Base-by-base conservation (phyloP, 2,888 invertebrate genomes). In the Choristoneura rosaceana region DNA sequence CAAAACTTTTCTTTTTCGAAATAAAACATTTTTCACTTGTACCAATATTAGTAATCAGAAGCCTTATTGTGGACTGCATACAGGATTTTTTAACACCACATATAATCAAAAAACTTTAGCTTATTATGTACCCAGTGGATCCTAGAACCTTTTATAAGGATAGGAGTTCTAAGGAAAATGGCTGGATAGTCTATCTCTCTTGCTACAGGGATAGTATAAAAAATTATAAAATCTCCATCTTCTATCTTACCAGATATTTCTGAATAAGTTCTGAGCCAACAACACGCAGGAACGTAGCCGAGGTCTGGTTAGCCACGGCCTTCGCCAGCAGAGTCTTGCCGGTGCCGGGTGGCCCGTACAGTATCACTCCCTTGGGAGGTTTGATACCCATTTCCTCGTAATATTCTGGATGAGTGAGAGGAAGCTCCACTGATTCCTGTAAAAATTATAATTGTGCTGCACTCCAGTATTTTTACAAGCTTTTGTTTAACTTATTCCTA, bases 341-440 rank as follows among this genome's bases (percentile, higher is more conserved):
- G 17, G 99, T 99, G 60, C 99, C 99, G 0, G 99, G 99, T 17
- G 98, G 97, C 0, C 99, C 99, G 90, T 99, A 99, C 50, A 99
- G 95, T 84, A 99, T 99, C 0, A 99, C 99, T 79, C 99, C 99
- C 88, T 99, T 99, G 0, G 99, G 99, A 14, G 99, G 99, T 86
- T 99, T 99, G 81, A 99, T 99, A 71, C 99, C 99, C 99, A 99
- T 99, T 94, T 99, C 99, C 90, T 99, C 99, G 88, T 99, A 99
- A 91, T 99, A 99, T 90, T 99, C 99, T 0, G 99, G 99, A 94
- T 99, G 99, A 14, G 99, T 99, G 17, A 99, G 93, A 0, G 99
- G 99, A 75, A 99, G 92, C 88, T 99, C 99, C 9, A 99, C 99
- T 60, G 99, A 99, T 94, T 99, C 99, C 93, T 94, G 71, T 59